Conservation (phyloP, 2,888 invertebrate species). For the Chymomyza procnemis region DNA sequence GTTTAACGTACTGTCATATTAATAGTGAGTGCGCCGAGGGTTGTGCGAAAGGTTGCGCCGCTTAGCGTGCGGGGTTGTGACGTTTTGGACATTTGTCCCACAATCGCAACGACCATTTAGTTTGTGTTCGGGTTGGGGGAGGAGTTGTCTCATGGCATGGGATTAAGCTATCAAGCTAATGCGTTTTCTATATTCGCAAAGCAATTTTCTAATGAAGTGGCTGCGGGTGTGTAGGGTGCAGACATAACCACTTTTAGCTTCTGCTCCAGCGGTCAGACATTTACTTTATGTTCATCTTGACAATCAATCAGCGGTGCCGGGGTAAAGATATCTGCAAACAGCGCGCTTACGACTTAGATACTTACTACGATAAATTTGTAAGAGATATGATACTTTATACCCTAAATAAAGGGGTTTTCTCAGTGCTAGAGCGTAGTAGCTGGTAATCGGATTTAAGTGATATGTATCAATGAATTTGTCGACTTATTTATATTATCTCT, state of each 20-base stretch:
- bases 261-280: background rate
- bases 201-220: constrained; percentile 53
- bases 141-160: background rate
- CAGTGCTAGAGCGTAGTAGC: no score
- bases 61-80: background rate
- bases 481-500: no score
- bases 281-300: background rate
- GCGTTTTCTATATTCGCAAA: constrained; percentile 57
- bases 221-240: background rate
- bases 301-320: background rate
- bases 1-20: constrained; percentile 46
- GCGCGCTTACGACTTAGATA: no score
- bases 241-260: background rate
- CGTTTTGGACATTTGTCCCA: no score
- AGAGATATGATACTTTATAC: no score
- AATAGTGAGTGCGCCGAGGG: constrained; percentile 4
- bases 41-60: background rate
- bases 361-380: no score
- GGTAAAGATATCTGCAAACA: background rate
- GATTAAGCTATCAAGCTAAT: constrained; percentile 61
- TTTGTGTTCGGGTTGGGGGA: background rate
- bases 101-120: background rate
- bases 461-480: no score
- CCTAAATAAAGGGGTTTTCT: no score
- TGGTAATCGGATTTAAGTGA: no score